Evolutionary conservation across 2,113 vertebrate genomes (phyloP), one percentile per base, ranked within the genome.

Genomic region (Hippocampus zosterae): DNA sequence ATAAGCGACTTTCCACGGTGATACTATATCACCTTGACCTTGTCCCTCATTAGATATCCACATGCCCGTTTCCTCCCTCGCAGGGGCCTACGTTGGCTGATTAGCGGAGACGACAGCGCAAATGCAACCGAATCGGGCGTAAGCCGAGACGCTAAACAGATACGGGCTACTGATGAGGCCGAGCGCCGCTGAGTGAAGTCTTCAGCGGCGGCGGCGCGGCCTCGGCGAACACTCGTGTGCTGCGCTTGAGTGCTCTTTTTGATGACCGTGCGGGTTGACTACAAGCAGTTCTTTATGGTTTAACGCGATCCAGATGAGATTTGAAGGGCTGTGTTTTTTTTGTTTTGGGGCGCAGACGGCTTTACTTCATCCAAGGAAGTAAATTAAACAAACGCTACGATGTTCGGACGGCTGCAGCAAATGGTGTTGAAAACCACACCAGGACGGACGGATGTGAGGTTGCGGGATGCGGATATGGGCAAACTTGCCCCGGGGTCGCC

Each of bases 241-340:
- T 56, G 25, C 65, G 46, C 72, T 57, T 68, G 65, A 33, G 73
- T 41, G n/a, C 63, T 48, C 71, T 23, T 64, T 64, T 64, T 44
- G 21, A 25, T 44, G n/a, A 44, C 46, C 61, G 25, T 33, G 63
- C 53, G 62, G 25, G 57, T 53, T 82, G 80, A 76, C 83, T 16
- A 82, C 83, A 76, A 69, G 84, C 71, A 75, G 79, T 68, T 84
- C 87, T 84, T 40, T 41, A 25, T 63, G 53, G 73, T 76, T 86
- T 82, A 88, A 90, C 78, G 75, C 70, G 59, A 80, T 88, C 85
- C 90, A 91, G 75, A 89, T 90, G 87, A 71, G 70, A 60, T 37
- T 56, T 23, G 23, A 59, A 59, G 12, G 13, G 6, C 27, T 33
- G 2, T 60, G 11, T 15, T 55, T 16, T 16, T 57, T 56, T 11